A percentile compares a stretch with the other conserved stretches of the same genome.
These are phyloP conservation scores for Stenurella melanura DNA, from an alignment of 2,888 invertebrate genomes.

Conservation along the genomic window DNA sequence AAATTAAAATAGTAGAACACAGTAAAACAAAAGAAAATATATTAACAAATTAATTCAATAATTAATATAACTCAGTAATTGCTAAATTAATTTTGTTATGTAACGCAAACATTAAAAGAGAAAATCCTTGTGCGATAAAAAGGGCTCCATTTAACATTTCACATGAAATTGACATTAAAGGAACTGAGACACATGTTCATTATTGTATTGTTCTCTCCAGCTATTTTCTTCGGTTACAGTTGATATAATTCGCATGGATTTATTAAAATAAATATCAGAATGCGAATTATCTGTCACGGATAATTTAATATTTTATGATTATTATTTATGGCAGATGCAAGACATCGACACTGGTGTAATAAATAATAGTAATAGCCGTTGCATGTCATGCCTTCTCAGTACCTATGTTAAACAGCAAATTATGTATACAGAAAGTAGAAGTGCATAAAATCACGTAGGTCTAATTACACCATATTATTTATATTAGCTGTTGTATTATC, in stretches of 20 bases:
- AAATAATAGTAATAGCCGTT: constrained; percentile 41
- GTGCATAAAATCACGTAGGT: constrained; percentile 39
- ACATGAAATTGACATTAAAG: not conserved
- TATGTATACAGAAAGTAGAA: constrained; percentile 31
- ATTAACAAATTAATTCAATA: too few species aligned
- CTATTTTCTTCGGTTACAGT: not conserved
- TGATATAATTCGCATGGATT: not conserved
- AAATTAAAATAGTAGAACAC: too few species aligned
- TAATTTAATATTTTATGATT: constrained; percentile 30
- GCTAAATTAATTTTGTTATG: too few species aligned
- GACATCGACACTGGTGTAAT: constrained; percentile 29
- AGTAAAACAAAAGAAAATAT: too few species aligned
- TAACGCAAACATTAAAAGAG: too few species aligned
- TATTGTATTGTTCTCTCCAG: too few species aligned
- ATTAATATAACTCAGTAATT: too few species aligned
- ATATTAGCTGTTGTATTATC: constrained; percentile 1
- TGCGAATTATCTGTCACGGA: constrained; percentile 20
- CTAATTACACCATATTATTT: constrained; percentile 29
- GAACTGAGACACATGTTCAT: too few species aligned
- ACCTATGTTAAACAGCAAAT: constrained; percentile 37
- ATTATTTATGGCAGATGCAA: constrained; percentile 25
- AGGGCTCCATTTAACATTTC: too few species aligned
- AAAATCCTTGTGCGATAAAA: too few species aligned
- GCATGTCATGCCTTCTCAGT: constrained; percentile 29
- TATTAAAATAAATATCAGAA: not conserved